Base-by-base conservation (phyloP, 2,888 invertebrate genomes). In the Lottia gigantea region DNA sequence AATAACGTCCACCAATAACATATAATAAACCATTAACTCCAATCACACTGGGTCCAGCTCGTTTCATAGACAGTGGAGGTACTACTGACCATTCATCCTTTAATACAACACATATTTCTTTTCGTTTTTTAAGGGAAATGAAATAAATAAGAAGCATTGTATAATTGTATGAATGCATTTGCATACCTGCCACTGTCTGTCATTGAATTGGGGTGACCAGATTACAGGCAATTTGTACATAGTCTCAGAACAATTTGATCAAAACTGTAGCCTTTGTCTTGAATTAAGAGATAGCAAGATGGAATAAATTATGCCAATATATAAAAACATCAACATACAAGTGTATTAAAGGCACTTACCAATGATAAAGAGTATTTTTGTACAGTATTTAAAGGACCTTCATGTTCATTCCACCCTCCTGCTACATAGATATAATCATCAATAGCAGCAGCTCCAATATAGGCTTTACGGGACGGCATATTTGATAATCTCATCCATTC, bases 371-470 rank as follows among this genome's bases (percentile, higher is more conserved):
- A 93, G 88, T 95, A 95, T 88, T 93, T 90, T 88, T 95, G 95
- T 12, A 96, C 96, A 4, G 94, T 93, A 78, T 92, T 92, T 62
- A 96, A 91, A 69, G 95, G 94, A 15, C 82, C 93, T 76, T 93
- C 92, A 73, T 93, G 91, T 79, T 93, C 94, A 86, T 94, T 94
- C 86, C 94, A 95, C 3, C 96, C 96, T 23, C 96, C 96, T 64
- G 96, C 93, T 19, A 94, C 95, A 88, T 96, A 97, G 66, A 97
- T 91, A 84, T 92, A 92, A 79, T 93, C 93, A 74, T 86, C 85
- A 49, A 96, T 90, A 68, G 95, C 93, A n/a, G 95, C 93, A 67
- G 95, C 94, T 61, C 95, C 96, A 91, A 96, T 94, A 90, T 96
- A 95, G 74, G 94, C 94, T 74, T 96, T 92, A 45, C 94, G 93